These are phyloP conservation scores for Phrynocephalus guinanensis DNA, from an alignment of 2,797 vertebrate species.

Conservation along the genomic window DNA sequence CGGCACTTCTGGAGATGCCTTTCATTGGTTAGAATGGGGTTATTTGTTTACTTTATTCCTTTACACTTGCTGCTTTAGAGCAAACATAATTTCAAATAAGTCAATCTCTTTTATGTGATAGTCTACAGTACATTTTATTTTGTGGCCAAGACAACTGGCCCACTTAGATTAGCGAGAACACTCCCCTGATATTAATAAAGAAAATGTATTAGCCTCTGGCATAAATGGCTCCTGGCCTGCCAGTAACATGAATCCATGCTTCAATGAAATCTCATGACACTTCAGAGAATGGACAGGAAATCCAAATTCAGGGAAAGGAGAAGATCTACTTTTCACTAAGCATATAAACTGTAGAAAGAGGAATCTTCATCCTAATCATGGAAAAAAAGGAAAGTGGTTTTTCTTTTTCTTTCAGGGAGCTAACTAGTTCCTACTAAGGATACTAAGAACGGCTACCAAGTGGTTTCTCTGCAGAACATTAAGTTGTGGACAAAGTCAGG, in stretches of 20 bases:
- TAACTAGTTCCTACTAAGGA: background rate
- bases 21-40: background rate
- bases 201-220: background rate
- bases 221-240: background rate
- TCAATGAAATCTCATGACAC: background rate
- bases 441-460: background rate
- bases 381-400: background rate
- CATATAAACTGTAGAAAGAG: background rate
- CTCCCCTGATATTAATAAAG: background rate
- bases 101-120: background rate
- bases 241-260: background rate
- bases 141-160: background rate
- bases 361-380: background rate
- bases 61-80: background rate
- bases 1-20: conserved; percentile 24
- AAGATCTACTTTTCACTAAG: background rate
- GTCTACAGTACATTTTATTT: background rate
- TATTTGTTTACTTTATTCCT: background rate
- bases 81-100: background rate
- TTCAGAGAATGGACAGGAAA: background rate
- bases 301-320: background rate
- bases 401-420: background rate
- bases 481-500: background rate
- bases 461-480: background rate
- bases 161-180: background rate